These are phyloP conservation scores for Drosophila pseudoobscura DNA, from an alignment of 1,140 invertebrate species.

Conservation along the genomic window DNA sequence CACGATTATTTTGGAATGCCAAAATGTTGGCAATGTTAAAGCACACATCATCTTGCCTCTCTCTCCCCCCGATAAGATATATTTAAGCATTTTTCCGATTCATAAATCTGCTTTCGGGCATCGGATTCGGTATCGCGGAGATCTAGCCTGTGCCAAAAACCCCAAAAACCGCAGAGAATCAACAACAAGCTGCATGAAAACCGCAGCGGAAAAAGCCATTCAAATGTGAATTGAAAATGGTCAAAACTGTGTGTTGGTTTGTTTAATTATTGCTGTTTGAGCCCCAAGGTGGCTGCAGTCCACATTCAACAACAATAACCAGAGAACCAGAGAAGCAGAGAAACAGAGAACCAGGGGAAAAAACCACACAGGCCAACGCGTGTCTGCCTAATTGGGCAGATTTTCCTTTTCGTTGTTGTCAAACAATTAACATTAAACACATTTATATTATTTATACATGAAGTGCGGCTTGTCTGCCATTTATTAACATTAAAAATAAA, in stretches of 20 bases:
- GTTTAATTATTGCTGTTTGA: constrained; percentile 41
- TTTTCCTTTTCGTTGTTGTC: constrained; percentile 51
- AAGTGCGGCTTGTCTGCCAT: constrained; percentile 9
- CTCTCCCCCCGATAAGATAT: not conserved
- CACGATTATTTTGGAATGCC: constrained; percentile 4
- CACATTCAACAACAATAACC: constrained; percentile 45
- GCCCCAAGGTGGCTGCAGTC: constrained; percentile 50
- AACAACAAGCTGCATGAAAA: constrained; percentile 31
- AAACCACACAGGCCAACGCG: constrained; percentile 17
- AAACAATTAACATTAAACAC: constrained; percentile 45
- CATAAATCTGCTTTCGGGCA: constrained; percentile 40
- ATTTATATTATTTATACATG: constrained; percentile 16
- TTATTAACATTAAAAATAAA: constrained; percentile 18
- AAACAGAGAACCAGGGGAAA: constrained; percentile 8
- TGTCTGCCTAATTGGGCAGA: constrained; percentile 66
- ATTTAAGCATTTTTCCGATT: constrained; percentile 39
- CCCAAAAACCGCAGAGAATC: constrained; percentile 37
- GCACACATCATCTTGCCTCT: not conserved
- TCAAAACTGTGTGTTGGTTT: constrained; percentile 33
- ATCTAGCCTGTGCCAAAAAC: constrained; percentile 48
- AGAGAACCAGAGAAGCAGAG: constrained; percentile 4
- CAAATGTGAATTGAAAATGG: constrained; percentile 47
- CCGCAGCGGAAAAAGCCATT: constrained; percentile 40
- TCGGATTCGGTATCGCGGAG: constrained; percentile 33
- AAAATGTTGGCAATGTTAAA: not conserved